phyloP scores from a whole-genome alignment of 1,140 invertebrate genomes.

The Drosophila tani region DNA sequence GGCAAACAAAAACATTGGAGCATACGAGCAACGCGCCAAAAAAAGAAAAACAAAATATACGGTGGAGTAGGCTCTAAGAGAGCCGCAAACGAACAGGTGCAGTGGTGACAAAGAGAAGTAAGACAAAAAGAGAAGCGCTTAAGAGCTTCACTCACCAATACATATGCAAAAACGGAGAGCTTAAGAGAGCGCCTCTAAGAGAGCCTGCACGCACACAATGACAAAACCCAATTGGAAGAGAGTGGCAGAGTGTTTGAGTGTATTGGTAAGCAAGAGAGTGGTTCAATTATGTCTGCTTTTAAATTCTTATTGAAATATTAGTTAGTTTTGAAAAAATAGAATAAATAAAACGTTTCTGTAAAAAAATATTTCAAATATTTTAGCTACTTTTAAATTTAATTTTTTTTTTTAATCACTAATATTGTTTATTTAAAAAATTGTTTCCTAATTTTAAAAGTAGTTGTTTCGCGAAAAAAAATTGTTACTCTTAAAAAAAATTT shows the following conservation, averaged over 20 bases:
- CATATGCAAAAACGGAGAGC: constrained; percentile 31
- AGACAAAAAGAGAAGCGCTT: constrained; percentile 21
- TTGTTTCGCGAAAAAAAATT: no score
- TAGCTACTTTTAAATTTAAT: no score
- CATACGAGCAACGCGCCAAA: constrained; percentile 27
- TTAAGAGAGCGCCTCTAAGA: constrained; percentile 64
- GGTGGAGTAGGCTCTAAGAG: constrained; percentile 19
- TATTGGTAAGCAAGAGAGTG: constrained; percentile 59
- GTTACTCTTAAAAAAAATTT: no score
- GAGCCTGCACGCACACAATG: constrained; percentile 57
- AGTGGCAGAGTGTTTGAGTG: constrained; percentile 23
- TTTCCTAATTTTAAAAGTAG: no score
- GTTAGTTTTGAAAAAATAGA: background rate
- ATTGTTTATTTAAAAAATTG: no score
- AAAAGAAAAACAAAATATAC: constrained; percentile 31
- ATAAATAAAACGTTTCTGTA: background rate
- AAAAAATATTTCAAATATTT: background rate
- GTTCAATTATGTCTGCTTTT: background rate
- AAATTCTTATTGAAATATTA: background rate
- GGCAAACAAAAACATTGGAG: constrained; percentile 61
- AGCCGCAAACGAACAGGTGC: constrained; percentile 65
- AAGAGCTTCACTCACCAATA: constrained; percentile 64
- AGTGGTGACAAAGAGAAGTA: constrained; percentile 13
- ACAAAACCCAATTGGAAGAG: constrained; percentile 40
- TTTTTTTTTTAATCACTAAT: no score